Conservation (phyloP, 2,113 vertebrate genomes). For the Arvicanthis niloticus region DNA sequence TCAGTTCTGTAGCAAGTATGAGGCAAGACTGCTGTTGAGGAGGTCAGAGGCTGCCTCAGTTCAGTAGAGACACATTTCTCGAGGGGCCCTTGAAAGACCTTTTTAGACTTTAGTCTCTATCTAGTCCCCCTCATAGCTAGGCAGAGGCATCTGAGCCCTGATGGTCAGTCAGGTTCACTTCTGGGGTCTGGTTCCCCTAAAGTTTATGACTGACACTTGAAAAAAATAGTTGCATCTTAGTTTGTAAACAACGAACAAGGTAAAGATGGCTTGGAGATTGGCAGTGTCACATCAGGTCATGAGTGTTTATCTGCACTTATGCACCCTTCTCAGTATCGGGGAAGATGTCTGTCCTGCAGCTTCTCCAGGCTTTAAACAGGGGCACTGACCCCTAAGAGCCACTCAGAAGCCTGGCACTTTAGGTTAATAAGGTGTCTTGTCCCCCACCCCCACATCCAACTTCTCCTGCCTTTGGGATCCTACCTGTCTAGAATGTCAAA, state of each 20-base stretch:
- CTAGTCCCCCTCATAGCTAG: neutral
- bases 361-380: neutral
- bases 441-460: no score
- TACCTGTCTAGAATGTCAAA: neutral
- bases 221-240: neutral
- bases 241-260: neutral
- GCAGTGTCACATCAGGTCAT: neutral
- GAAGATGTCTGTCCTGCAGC: neutral
- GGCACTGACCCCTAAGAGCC: neutral
- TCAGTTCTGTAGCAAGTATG: neutral
- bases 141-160: neutral
- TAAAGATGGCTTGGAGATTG: neutral
- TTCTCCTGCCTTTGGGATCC: neutral
- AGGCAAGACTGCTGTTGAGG: neutral
- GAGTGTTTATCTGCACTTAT: neutral
- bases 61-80: neutral
- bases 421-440: neutral
- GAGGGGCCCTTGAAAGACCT: neutral
- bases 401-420: neutral
- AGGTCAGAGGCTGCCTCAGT: neutral
- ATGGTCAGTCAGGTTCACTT: neutral
- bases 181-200: neutral
- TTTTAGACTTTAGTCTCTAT: neutral
- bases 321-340: neutral
- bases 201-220: neutral